These are phyloP conservation scores for Apostichopus leukothele DNA, from an alignment of 53 echinoderm and acorn worm genomes.

Conservation along the genomic window DNA sequence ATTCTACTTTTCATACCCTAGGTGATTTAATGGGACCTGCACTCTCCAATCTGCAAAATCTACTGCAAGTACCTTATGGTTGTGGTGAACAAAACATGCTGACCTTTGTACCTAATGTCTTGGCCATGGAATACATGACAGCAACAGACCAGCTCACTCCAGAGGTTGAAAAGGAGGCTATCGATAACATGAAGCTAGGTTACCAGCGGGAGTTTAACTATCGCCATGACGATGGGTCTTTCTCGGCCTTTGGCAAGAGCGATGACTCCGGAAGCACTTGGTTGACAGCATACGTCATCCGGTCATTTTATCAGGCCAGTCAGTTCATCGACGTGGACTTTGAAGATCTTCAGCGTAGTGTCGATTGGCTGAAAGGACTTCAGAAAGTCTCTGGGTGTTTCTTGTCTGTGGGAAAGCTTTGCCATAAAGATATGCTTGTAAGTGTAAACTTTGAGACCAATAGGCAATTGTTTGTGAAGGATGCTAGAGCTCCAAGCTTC, in stretches of 20 bases:
- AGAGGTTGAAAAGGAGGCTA: constrained; percentile 50
- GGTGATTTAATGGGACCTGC: constrained; percentile 89
- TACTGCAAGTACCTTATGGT: constrained; percentile 78
- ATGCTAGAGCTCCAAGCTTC: too few species aligned
- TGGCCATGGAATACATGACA: constrained; percentile 76
- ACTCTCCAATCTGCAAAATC: constrained; percentile 72
- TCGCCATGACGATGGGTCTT: constrained; percentile 76
- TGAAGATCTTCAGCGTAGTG: constrained; percentile 70
- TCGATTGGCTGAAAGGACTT: constrained; percentile 71
- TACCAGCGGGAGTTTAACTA: constrained; percentile 94
- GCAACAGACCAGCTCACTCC: constrained; percentile 68
- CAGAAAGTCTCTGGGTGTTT: constrained; percentile 81
- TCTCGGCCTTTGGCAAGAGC: constrained; percentile 73
- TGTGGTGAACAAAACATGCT: constrained; percentile 96
- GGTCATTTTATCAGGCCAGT: constrained; percentile 77
- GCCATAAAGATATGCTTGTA: constrained; percentile 88
- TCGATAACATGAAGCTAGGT: constrained; percentile 71
- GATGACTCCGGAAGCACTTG: constrained; percentile 73
- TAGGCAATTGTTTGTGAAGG: too few species aligned
- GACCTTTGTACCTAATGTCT: constrained; percentile 80
- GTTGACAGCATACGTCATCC: constrained; percentile 80
- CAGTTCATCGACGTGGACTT: constrained; percentile 76
- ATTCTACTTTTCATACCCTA: background rate
- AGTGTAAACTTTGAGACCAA: constrained; percentile 14
- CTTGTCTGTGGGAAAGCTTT: constrained; percentile 67